phyloP scores from a whole-genome alignment of 2,797 vertebrate genomes.

The Pseudochirops corinnae region DNA sequence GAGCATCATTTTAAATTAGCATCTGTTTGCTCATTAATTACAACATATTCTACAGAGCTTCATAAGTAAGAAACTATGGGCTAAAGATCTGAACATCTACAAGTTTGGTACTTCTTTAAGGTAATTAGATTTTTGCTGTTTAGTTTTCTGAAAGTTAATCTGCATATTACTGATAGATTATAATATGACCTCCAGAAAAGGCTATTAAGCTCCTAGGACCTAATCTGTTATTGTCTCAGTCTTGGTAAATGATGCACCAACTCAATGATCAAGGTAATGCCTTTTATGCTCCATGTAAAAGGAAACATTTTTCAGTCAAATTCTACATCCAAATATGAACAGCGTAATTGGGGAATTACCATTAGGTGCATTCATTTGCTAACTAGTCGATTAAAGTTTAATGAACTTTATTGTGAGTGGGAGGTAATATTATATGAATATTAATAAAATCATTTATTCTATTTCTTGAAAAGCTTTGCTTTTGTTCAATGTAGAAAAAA shows the following conservation, averaged over 20 bases:
- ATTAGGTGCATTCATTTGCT: constrained; percentile 62
- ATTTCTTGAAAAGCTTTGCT: constrained; percentile 40
- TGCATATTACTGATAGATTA: constrained; percentile 18
- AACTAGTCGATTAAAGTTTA: constrained; percentile 72
- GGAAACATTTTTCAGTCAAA: constrained; percentile 17
- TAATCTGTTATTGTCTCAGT: constrained; percentile 38
- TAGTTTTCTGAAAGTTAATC: constrained; percentile 39
- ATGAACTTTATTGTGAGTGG: constrained; percentile 60
- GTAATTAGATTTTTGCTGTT: constrained; percentile 14
- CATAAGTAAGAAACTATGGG: constrained; percentile 33
- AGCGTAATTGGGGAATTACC: constrained; percentile 51
- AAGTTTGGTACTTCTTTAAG: constrained; percentile 49
- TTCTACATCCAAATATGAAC: constrained; percentile 49
- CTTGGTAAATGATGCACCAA: constrained; percentile 9
- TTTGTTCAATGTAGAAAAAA: constrained; percentile 64
- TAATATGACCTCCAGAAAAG: constrained; percentile 46
- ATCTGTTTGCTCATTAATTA: not conserved
- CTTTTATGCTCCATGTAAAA: constrained; percentile 25
- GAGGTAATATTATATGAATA: constrained; percentile 65
- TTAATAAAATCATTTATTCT: constrained; percentile 65
- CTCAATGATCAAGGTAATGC: not conserved
- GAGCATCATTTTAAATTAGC: not conserved
- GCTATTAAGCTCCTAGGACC: constrained; percentile 15
- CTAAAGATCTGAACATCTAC: constrained; percentile 12
- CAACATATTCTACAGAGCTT: not conserved